Conservation (phyloP, 2,113 vertebrate genomes). For the Bubalus kerabau region DNA sequence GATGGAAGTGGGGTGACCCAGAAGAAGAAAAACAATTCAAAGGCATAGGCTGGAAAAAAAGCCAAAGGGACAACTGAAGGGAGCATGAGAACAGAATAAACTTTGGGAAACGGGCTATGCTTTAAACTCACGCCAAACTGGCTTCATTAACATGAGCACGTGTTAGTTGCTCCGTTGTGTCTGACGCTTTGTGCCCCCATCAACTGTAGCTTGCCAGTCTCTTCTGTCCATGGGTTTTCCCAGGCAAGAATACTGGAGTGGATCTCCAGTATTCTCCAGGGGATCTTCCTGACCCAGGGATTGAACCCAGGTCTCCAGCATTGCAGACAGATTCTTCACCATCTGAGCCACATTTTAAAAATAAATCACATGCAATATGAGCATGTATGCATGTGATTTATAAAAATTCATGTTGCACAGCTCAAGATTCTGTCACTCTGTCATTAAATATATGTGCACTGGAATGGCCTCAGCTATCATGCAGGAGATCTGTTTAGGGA, state of each 20-base stretch:
- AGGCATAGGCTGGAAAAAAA: background rate
- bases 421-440: background rate
- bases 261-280: background rate
- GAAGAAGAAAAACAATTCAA: background rate
- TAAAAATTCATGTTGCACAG: background rate
- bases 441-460: background rate
- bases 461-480: background rate
- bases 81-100: background rate
- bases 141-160: background rate
- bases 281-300: background rate
- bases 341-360: background rate
- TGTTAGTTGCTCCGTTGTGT: background rate
- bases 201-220: background rate
- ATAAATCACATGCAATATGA: background rate
- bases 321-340: background rate
- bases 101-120: background rate
- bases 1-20: background rate
- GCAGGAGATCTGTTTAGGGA: background rate
- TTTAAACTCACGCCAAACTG: background rate
- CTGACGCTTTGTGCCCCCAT: background rate
- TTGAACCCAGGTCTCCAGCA: background rate
- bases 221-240: background rate
- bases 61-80: background rate
- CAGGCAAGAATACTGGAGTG: background rate
- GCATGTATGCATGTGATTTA: background rate